Conservation (phyloP, 2,888 invertebrate species). For the Kryphioiulus occultus region DNA sequence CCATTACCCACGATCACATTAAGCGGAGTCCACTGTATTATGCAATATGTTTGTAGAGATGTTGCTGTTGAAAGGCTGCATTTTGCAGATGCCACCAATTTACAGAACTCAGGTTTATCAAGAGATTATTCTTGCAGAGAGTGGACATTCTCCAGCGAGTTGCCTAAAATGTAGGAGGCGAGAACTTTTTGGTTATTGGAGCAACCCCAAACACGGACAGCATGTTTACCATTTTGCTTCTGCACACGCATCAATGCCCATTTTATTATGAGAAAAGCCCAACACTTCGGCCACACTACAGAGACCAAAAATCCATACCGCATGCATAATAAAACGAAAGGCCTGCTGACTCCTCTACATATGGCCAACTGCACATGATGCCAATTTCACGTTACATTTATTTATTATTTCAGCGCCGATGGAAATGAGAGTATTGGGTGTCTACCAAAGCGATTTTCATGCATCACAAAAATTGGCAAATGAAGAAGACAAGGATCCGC, state of each 20-base stretch:
- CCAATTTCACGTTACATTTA: slow-evolving; percentile 23
- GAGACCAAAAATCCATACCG: slow-evolving; percentile 15
- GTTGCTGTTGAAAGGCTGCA: too few relatives aligned
- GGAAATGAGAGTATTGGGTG: slow-evolving; percentile 16
- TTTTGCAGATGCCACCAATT: too few relatives aligned
- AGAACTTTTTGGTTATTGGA: neutral
- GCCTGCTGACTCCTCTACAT: slow-evolving; percentile 14
- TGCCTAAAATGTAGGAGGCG: neutral
- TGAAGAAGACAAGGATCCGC: slow-evolving; percentile 23
- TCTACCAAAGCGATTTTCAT: slow-evolving; percentile 15
- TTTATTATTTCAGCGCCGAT: slow-evolving; percentile 11
- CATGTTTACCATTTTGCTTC: slow-evolving; percentile 23
- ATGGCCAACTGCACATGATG: slow-evolving; percentile 23
- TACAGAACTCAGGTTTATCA: too few relatives aligned
- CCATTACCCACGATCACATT: too few relatives aligned
- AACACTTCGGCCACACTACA: neutral
- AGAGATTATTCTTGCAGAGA: too few relatives aligned
- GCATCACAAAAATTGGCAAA: slow-evolving; percentile 23
- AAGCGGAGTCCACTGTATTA: too few relatives aligned
- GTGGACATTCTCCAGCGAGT: too few relatives aligned
- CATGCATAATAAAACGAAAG: slow-evolving; percentile 23
- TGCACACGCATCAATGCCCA: neutral
- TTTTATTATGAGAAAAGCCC: neutral
- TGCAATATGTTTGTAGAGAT: too few relatives aligned
- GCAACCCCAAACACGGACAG: neutral